Evolutionary conservation across 2,797 vertebrate genomes (phyloP), one percentile per base, ranked within the genome.

Genomic region (Pachyuromys duprasi): DNA sequence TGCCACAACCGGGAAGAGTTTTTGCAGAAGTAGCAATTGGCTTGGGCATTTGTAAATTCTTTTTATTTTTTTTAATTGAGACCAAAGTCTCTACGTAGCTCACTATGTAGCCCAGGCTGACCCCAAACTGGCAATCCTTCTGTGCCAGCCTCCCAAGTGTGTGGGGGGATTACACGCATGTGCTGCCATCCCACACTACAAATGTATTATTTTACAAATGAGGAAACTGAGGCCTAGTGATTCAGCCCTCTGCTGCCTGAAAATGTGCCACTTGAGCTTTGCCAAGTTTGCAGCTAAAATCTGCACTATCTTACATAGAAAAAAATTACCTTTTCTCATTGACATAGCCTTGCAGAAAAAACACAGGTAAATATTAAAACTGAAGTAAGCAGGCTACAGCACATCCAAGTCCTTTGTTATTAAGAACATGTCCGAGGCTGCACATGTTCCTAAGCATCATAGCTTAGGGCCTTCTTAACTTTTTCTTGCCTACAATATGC

Each of bases 181-280:
- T 65, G 60, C 60, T 62, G 22, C 18, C 60, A 65, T 8, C 36
- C 20, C 42, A 78, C 31, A 14, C 74, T 86, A 62, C 78, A 81
- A 60, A 75, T 49, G 84, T 49, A 63, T 96, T 36, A 33, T 91
- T 92, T 95, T 86, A 79, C 92, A 88, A 86, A 87, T 70, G 65
- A 80, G 75, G 89, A 92, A 93, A 91, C 28, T 15, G 76, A 89
- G 42, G 82, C 36, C 60, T 70, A 8, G 31, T 18, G 5, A 42
- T 31, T 12, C 0, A 18, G 36, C 9, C 1, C 24, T 49, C 20
- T 12, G 2, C 8, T 79, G 60, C 11, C 24, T 8, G 53, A 45
- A 74, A 15, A 62, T 8, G 26, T 42, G 69, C 31, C 17, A 28
- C 20, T 36, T 75, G 72, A 33, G 57, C 49, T 45, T n/a, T 8